Evolutionary conservation across 1,140 invertebrate species (phyloP).

Genomic region (Holotrichia oblita): DNA sequence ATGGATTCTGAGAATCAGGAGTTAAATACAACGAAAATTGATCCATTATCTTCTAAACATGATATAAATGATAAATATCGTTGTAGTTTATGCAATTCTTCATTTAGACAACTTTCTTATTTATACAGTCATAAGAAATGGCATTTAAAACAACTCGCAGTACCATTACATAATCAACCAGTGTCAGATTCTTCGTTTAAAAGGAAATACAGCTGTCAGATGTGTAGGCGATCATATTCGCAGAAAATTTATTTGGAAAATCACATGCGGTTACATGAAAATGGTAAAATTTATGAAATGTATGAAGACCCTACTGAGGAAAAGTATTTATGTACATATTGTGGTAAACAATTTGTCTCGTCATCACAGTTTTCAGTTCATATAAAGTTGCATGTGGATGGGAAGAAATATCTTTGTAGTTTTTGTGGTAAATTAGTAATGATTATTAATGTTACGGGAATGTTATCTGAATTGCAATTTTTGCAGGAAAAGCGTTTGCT

Average conservation of each 20-base stretch:
- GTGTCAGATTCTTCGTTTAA: neutral
- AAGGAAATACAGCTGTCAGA: neutral
- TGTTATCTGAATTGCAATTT: neutral
- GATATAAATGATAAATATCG: neutral
- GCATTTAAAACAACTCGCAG: neutral
- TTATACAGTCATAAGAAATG: neutral
- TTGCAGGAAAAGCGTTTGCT: constrained; percentile 2
- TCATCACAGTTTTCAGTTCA: neutral
- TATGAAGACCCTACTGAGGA: neutral
- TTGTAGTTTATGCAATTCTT: too few relatives aligned
- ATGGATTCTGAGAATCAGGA: neutral
- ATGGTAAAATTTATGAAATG: neutral
- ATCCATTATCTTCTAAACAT: neutral
- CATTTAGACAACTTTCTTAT: neutral
- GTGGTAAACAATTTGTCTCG: neutral
- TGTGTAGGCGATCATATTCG: constrained; percentile 7
- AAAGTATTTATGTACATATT: constrained; percentile 3
- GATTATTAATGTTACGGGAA: neutral
- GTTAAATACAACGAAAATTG: neutral
- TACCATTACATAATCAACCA: neutral
- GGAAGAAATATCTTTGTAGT: neutral
- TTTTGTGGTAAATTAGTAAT: neutral
- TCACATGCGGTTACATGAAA: constrained; percentile 4
- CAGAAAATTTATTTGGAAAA: neutral
- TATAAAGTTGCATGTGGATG: neutral